A percentile compares a stretch with the other conserved stretches of the same genome.
phyloP scores from a whole-genome alignment of 2,888 invertebrate genomes.

The Ennomos fuscantarius region DNA sequence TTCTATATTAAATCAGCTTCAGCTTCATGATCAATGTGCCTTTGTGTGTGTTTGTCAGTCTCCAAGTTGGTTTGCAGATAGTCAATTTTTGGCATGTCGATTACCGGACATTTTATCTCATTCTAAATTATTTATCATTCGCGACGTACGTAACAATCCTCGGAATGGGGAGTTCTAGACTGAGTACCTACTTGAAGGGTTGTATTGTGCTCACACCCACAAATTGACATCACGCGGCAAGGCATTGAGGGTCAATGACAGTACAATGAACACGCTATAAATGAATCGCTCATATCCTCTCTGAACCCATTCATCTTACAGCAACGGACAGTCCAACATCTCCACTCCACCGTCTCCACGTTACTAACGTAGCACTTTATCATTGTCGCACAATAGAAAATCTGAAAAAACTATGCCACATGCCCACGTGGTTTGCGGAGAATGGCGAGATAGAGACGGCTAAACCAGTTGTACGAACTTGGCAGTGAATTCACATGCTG shows the following conservation, averaged over 20 bases:
- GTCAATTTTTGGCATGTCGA: no score
- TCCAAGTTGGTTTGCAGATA: no score
- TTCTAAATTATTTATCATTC: no score
- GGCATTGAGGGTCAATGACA: conserved; percentile 66
- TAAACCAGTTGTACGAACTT: conserved; percentile 78
- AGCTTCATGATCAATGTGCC: no score
- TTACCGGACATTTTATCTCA: no score
- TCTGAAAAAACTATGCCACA: conserved; percentile 56
- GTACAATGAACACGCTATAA: conserved; percentile 55
- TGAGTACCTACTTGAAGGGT: conserved; percentile 14
- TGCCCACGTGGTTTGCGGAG: conserved; percentile 61
- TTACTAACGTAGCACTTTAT: conserved; percentile 26
- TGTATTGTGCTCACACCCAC: conserved; percentile 22
- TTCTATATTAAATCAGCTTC: no score
- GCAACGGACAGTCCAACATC: conserved; percentile 41
- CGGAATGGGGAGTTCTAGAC: background rate
- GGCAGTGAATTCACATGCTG: conserved; percentile 68
- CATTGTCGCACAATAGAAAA: conserved; percentile 30
- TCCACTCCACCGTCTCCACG: conserved; percentile 33
- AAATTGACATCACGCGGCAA: conserved; percentile 43
- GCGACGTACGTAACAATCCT: no score
- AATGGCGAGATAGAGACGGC: conserved; percentile 60
- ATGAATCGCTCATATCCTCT: conserved; percentile 73
- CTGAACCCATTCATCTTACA: conserved; percentile 50
- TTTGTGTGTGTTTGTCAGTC: no score